Percentiles rank a stretch among this genome's conserved stretches.
These are phyloP conservation scores for Eira barbara DNA, from an alignment of 2,113 vertebrate species.

Conservation along the genomic window DNA sequence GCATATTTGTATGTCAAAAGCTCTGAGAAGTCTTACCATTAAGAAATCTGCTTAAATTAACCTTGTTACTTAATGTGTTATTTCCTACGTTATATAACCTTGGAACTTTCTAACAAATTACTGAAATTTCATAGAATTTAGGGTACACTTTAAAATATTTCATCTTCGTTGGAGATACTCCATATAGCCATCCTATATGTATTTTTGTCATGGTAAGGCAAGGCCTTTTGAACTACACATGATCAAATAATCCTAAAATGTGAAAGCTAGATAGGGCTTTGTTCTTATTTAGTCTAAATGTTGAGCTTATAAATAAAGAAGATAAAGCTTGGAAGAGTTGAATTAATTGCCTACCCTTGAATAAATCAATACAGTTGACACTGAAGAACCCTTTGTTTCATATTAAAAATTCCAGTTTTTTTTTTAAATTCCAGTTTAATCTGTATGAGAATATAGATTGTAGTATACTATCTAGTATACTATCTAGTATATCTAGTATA, in stretches of 20 bases:
- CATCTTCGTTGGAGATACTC: not conserved
- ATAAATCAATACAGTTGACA: not conserved
- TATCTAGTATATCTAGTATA: too few relatives aligned
- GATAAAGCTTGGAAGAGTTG: not conserved
- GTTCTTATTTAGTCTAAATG: not conserved
- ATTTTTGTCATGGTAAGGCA: not conserved
- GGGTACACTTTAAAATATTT: not conserved
- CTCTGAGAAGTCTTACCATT: not conserved
- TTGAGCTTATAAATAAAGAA: slow-evolving; percentile 28
- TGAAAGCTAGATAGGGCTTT: not conserved
- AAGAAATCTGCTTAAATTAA: not conserved
- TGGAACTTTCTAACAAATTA: not conserved
- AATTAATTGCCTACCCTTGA: not conserved
- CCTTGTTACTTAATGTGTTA: not conserved
- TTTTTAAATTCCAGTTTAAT: not conserved
- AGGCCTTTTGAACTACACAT: not conserved
- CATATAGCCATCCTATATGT: not conserved
- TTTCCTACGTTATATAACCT: slow-evolving; percentile 1
- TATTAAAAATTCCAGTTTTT: not conserved
- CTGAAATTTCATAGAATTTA: slow-evolving; percentile 3
- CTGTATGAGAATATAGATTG: not conserved
- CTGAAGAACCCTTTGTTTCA: not conserved
- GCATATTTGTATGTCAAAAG: not conserved
- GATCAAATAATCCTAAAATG: not conserved
- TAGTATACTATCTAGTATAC: too few relatives aligned